Percentiles rank a stretch among this genome's conserved stretches.
Evolutionary conservation across 2,113 vertebrate genomes (phyloP).

Genomic region (Passerina amoena): DNA sequence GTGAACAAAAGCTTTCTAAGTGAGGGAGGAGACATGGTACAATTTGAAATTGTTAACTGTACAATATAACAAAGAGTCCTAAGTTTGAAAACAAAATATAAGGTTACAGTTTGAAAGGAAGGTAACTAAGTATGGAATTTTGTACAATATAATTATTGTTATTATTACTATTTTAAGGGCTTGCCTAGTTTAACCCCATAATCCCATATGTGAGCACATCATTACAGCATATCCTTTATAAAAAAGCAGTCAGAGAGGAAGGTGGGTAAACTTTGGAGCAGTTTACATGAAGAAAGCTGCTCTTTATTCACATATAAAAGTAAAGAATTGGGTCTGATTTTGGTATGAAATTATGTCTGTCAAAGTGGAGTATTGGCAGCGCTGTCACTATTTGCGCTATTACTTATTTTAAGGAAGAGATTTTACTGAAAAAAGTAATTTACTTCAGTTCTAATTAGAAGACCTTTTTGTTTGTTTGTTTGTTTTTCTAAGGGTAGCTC

Average conservation of each 20-base stretch:
- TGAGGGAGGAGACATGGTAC: not conserved
- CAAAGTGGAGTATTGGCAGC: not conserved
- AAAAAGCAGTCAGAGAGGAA: not conserved
- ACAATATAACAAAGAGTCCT: not conserved
- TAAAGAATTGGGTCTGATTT: not conserved
- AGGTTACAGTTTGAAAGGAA: not conserved
- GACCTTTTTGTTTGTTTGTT: accelerated
- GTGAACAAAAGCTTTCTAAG: not conserved
- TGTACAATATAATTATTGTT: not conserved
- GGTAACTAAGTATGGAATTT: not conserved
- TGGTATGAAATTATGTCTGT: not conserved
- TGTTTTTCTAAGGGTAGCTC: not conserved
- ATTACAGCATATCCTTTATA: not conserved
- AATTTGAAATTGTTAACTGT: not conserved
- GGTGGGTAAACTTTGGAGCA: not conserved
- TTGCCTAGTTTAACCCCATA: not conserved
- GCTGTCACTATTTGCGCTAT: not conserved
- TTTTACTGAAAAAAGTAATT: not conserved
- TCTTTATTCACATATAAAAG: not conserved
- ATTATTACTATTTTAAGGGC: not conserved
- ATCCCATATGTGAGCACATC: not conserved
- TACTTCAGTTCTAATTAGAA: not conserved
- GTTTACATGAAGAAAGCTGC: not conserved
- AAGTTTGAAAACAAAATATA: not conserved
- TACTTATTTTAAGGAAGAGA: not conserved